Base-by-base conservation (phyloP, 2,113 vertebrate genomes). In the Poecile atricapillus region DNA sequence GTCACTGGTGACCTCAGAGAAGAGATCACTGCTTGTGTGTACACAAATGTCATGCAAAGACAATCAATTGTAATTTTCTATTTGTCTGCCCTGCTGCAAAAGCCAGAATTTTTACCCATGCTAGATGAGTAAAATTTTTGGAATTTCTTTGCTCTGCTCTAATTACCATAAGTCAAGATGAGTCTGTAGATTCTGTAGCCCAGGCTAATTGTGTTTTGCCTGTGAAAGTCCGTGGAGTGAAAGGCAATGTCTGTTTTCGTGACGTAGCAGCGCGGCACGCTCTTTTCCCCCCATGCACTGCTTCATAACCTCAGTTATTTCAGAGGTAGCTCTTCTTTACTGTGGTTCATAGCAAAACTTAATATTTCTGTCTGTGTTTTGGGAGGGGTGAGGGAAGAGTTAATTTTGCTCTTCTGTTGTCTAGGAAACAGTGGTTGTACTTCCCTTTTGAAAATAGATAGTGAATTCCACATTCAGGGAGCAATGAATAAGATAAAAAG, bases 361-460 rank as follows among this genome's bases (percentile, higher is more conserved):
- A 87, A 2, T 84, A 84, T 87, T 95, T 65, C 53, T 63, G 18
- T 75, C 31, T 63, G 27, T 76, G 25, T 94, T 94, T 93, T 65
- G 68, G 87, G 86, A 77, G 69, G 88, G 64, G 64, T 44, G 41
- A 75, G 50, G 47, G 56, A 94, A 96, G 96, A 94, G 92, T 95
- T 97, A 95, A 96, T 96, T 96, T 93, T 94, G 43, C 56, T 95
- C 83, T 60, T 70, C 90, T 87, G 95, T 97, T 96, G 95, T 96
- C 94, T 96, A 93, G 94, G 95, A 96, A 95, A 96, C 88, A 78
- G 90, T 60, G 56, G 85, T 93, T 78, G 92, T 93, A 90, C 76
- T 93, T 93, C 77, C 69, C 89, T 87, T 96, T 96, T 89, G 87
- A 93, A 94, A 96, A 84, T 22, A 96, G 95, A 93, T 77, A 93